A percentile compares a stretch with the other conserved stretches of the same genome.
phyloP scores from a whole-genome alignment of 2,113 vertebrate genomes.

The Aplodontia rufa region DNA sequence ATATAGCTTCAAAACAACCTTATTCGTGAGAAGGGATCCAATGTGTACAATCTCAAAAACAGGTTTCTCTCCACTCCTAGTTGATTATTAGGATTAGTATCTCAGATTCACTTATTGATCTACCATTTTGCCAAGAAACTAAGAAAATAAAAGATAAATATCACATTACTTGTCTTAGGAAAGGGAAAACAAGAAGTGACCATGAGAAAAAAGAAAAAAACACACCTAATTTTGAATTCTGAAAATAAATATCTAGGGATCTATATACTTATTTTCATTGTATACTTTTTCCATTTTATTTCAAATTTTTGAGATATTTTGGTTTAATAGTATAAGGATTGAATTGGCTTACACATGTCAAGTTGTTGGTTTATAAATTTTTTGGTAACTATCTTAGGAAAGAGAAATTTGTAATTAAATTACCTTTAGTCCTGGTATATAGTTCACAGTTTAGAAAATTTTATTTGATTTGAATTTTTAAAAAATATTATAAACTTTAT shows the following conservation, averaged over 20 bases:
- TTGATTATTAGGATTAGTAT: background rate
- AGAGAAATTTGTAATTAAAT: background rate
- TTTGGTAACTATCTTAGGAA: slow-evolving; percentile 51
- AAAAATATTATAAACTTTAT: background rate
- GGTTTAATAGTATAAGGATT: background rate
- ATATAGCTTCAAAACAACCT: background rate
- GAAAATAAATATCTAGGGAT: background rate
- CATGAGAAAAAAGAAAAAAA: background rate
- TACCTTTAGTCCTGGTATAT: background rate
- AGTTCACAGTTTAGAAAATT: background rate
- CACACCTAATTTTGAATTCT: slow-evolving; percentile 21
- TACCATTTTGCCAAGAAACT: background rate
- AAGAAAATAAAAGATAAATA: slow-evolving; percentile 12
- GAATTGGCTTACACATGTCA: background rate
- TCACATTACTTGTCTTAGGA: background rate
- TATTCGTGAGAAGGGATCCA: background rate
- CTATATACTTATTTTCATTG: background rate
- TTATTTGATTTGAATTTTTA: slow-evolving; percentile 45
- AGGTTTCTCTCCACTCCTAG: background rate
- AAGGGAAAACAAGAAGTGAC: background rate
- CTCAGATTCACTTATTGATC: background rate
- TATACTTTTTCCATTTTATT: slow-evolving; percentile 1
- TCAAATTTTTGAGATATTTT: background rate
- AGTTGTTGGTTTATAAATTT: background rate
- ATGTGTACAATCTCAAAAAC: background rate